Evolutionary conservation across 2,888 invertebrate genomes (phyloP), one percentile per base, ranked within the genome.

Genomic region (Orchesellides sinensis): DNA sequence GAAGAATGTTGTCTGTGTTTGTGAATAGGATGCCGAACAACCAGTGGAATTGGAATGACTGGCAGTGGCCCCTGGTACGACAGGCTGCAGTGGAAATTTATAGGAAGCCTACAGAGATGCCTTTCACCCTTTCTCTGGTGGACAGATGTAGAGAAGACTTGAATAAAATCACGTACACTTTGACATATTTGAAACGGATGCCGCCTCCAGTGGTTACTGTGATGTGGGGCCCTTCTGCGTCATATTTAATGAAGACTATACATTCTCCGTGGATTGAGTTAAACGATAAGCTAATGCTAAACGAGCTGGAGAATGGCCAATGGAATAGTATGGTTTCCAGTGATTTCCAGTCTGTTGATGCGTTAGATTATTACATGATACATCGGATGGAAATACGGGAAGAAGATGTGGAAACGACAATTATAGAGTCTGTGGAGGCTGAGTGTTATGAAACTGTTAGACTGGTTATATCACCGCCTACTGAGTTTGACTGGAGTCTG

Each of bases 1-100:
- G 10, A 32, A 32, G 32, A 32, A 32, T 32, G 5, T 32, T 5
- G 32, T 32, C 10, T 32, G 10, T 61, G 59, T 47, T n/a, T 27
- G n/a, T 54, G 4, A 27, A 27, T 23, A 87, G 87, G 47, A 80
- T 87, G 70, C 87, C 85, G 2, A 87, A 85, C 72, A 69, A 79
- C 23, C 74, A 75, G 25, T 84, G 85, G 74, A 79, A 79, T 23
- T 72, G 79, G 79, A 70, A 72, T 27, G 79, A 79, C 0, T 79
- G 79, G 79, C 83, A 83, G 27, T 83, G 84, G 80, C 68, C 54
- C 10, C 59, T 66, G 5, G 70, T 75, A 6, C 83, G 82, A 12
- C 63, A 83, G 45, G 52, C 59, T 27, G 84, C 85, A 0, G 74
- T 83, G 10, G 87, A 87, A 80, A 85, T 87, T 2, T 52, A 82